Evolutionary conservation across 2,797 vertebrate genomes (phyloP).

Genomic region (Ceryle rudis): DNA sequence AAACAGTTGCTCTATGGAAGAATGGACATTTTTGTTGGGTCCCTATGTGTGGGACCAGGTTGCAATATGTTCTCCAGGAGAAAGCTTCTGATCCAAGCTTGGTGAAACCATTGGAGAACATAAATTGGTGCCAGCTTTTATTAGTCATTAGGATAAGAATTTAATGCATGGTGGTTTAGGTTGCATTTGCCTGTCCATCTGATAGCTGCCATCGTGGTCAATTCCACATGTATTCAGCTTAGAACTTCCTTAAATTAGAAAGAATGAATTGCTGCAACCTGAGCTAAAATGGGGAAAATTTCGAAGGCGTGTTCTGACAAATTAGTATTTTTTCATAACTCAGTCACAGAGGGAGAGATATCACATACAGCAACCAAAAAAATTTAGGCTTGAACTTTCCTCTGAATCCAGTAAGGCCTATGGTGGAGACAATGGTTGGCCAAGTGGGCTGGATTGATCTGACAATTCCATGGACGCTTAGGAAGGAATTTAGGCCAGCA

Average conservation of each 20-base stretch:
- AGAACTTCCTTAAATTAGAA: not conserved
- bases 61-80: not conserved
- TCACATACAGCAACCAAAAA: not conserved
- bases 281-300: not conserved
- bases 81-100: not conserved
- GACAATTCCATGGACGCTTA: not conserved
- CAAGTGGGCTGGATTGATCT: not conserved
- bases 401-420: fast-evolving
- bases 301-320: not conserved
- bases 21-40: not conserved
- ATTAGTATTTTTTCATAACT: fast-evolving
- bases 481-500: not conserved
- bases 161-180: not conserved
- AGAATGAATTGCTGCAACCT: not conserved
- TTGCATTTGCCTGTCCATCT: not conserved
- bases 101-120: fast-evolving
- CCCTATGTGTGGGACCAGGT: fast-evolving
- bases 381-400: not conserved
- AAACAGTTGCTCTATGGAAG: not conserved
- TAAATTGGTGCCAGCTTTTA: fast-evolving
- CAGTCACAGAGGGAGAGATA: not conserved
- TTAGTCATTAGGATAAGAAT: not conserved
- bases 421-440: not conserved
- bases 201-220: not conserved
- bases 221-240: not conserved